Evolutionary conservation across 2,888 invertebrate species (phyloP).

Genomic region (Desoria tigrina): DNA sequence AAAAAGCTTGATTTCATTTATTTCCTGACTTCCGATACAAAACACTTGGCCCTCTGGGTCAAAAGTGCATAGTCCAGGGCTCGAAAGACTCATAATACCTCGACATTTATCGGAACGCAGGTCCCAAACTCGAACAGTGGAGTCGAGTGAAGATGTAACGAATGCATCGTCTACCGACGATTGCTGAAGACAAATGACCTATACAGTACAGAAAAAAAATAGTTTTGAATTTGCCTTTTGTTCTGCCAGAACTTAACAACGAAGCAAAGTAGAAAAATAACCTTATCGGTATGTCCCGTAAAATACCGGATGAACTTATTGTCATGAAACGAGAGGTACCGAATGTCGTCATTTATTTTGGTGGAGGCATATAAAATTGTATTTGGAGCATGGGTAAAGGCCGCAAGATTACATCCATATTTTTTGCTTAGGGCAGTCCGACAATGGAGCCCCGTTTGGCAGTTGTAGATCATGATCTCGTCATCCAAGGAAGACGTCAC

Average conservation of each 20-base stretch:
- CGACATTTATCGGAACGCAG: not conserved
- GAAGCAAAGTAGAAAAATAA: not conserved
- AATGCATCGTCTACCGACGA: not conserved
- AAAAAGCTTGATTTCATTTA: too few species aligned
- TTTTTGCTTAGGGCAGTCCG: not conserved
- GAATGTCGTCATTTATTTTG: not conserved
- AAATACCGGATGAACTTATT: constrained; percentile 12
- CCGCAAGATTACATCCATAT: not conserved
- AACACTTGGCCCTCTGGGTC: constrained; percentile 7
- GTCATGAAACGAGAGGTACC: constrained; percentile 8
- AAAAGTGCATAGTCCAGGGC: not conserved
- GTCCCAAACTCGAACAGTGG: constrained; percentile 4
- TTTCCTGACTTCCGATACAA: not conserved
- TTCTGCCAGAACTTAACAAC: too few species aligned
- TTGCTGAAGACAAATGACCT: not conserved
- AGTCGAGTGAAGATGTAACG: not conserved
- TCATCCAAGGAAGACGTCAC: not conserved
- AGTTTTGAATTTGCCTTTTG: not conserved
- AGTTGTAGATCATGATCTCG: not conserved
- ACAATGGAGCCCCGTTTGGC: not conserved
- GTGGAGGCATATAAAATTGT: not conserved
- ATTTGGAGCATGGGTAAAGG: not conserved
- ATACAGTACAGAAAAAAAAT: not conserved
- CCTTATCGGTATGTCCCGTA: constrained; percentile 6
- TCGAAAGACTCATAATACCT: not conserved